phyloP scores from a whole-genome alignment of 2,113 vertebrate species.

The Vireo altiloquus region DNA sequence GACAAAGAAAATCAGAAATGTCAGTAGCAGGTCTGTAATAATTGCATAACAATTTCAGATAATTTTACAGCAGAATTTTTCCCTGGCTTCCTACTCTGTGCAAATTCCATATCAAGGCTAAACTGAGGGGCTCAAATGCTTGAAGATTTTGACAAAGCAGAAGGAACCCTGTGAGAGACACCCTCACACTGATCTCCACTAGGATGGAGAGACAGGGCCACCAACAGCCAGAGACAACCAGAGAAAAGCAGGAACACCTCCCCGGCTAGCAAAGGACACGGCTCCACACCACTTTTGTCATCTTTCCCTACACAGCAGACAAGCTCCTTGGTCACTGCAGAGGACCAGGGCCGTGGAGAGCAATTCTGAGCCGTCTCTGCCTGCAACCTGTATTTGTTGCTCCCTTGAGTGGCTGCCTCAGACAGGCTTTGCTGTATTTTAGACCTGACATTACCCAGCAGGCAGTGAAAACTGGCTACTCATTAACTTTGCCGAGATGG shows the following conservation, averaged over 20 bases:
- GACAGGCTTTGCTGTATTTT: slow-evolving; percentile 58
- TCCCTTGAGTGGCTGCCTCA: slow-evolving; percentile 34
- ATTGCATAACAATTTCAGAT: background rate
- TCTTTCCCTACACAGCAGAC: background rate
- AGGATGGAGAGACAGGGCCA: background rate
- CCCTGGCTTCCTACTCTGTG: background rate
- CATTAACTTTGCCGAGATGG: slow-evolving; percentile 56
- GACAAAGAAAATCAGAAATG: background rate
- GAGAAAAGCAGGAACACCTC: background rate
- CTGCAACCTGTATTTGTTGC: slow-evolving; percentile 9
- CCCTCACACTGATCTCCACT: accelerated
- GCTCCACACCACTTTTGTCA: background rate
- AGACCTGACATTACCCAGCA: slow-evolving; percentile 66
- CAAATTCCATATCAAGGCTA: background rate
- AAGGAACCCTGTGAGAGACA: background rate
- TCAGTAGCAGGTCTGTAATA: background rate
- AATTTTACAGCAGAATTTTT: background rate
- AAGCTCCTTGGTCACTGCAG: slow-evolving; percentile 10
- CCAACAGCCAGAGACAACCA: background rate
- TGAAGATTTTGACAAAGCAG: background rate
- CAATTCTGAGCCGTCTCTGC: background rate
- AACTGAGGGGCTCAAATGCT: accelerated
- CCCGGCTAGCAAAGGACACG: accelerated
- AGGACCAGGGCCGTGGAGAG: background rate
- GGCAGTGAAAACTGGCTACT: slow-evolving; percentile 52